Evolutionary conservation across 2,797 vertebrate genomes (phyloP), one percentile per base, ranked within the genome.

Genomic region (Lerista edwardsae): DNA sequence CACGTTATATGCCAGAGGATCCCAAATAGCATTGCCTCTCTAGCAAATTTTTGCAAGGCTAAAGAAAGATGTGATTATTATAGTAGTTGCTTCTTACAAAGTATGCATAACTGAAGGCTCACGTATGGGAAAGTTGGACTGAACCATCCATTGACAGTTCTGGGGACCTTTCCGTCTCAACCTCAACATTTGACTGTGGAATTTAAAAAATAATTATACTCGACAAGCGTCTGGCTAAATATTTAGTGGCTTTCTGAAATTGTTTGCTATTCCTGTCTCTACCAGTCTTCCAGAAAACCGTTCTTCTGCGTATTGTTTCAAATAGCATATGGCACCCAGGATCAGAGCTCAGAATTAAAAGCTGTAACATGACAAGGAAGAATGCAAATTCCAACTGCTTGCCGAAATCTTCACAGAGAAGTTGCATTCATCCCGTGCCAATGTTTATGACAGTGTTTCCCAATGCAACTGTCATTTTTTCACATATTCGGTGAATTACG

Each of bases 211-310:
- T 93, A 94, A 93, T 95, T 96, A 93, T 85, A 95, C 91, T 94
- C 95, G 95, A 95, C 92, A 94, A 91, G 69, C 86, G 86, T 84
- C 71, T 91, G 91, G 95, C 95, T 95, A 96, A 96, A 93, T 95
- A 96, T 95, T 95, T 94, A 90, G 94, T 95, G 95, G 95, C 94
- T 96, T 96, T 91, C 76, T 93, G 86, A 94, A 93, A 91, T 88
- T 94, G 92, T 95, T 95, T 93, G 90, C 93, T 94, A 93, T 95
- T 95, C 91, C 80, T 90, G 93, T 96, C 95, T 94, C 93, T 90
- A 91, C 87, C 51, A 91, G 90, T 87, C 95, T 91, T 94, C 90
- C 88, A 96, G 88, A 95, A 95, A 95, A 85, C 87, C 88, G 84
- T 91, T 93, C 81, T 91, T 93, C 81, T 92, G 92, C 89, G 73